Percentiles rank a stretch among this genome's conserved stretches.
Conservation (phyloP, 2,797 vertebrate genomes). For the Eulemur rubriventer region DNA sequence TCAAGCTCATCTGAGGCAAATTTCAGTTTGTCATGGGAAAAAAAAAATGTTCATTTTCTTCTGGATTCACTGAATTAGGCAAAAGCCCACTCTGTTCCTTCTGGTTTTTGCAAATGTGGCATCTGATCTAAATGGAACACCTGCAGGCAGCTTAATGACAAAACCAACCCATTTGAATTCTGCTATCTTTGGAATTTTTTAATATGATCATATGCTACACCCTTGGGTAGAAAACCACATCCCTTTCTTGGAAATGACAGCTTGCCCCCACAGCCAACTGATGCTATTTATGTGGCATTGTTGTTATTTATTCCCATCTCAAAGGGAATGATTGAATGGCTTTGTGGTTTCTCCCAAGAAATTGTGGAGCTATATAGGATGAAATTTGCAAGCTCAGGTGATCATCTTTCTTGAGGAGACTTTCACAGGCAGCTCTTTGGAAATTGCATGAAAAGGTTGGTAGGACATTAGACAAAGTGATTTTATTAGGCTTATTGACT, state of each 20-base stretch:
- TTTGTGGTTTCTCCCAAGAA: slow-evolving; percentile 73
- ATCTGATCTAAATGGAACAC: slow-evolving; percentile 79
- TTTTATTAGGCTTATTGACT: slow-evolving; percentile 44
- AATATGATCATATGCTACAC: slow-evolving; percentile 75
- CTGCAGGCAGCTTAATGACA: slow-evolving; percentile 78
- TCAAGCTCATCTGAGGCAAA: slow-evolving; percentile 78
- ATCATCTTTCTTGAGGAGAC: slow-evolving; percentile 54
- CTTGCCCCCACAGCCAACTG: slow-evolving; percentile 73
- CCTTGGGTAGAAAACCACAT: slow-evolving; percentile 71
- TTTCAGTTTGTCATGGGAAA: slow-evolving; percentile 67
- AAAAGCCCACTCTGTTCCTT: slow-evolving; percentile 63
- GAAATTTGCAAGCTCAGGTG: slow-evolving; percentile 52
- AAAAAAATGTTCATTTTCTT: slow-evolving; percentile 74
- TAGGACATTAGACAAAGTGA: not conserved
- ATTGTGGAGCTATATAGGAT: not conserved
- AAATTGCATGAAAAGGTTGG: not conserved
- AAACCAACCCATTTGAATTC: slow-evolving; percentile 78
- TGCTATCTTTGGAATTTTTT: slow-evolving; percentile 77
- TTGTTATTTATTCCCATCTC: slow-evolving; percentile 80
- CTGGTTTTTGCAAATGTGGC: slow-evolving; percentile 78
- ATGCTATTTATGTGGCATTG: slow-evolving; percentile 75
- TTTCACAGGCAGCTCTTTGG: slow-evolving; percentile 24
- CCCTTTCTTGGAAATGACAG: slow-evolving; percentile 76
- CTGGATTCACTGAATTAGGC: slow-evolving; percentile 77
- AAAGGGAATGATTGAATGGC: slow-evolving; percentile 61